These are phyloP conservation scores for Subanguina moxae DNA, from an alignment of 1,140 invertebrate genomes.

Conservation along the genomic window DNA sequence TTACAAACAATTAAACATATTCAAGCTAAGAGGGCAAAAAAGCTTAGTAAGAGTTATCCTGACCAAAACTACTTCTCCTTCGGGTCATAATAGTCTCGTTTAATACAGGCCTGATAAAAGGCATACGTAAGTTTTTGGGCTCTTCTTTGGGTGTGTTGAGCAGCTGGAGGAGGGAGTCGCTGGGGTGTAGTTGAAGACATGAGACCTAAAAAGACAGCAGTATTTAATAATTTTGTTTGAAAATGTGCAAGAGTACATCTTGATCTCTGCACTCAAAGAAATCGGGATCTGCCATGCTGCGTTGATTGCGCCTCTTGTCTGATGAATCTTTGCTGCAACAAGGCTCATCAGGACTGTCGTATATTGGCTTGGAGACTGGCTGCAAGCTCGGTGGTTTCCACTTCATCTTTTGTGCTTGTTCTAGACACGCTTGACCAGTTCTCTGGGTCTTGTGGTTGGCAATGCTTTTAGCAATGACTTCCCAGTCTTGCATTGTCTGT, in stretches of 20 bases:
- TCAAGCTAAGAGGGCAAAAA: too few species aligned
- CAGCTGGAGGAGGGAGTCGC: background rate
- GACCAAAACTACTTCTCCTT: background rate
- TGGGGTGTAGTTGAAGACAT: background rate
- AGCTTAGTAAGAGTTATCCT: too few species aligned
- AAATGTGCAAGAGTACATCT: background rate
- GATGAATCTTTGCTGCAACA: background rate
- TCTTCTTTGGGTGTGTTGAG: background rate
- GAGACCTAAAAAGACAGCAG: background rate
- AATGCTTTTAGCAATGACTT: background rate
- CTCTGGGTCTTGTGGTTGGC: background rate
- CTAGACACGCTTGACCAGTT: background rate
- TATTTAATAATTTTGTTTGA: background rate
- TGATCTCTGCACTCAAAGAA: background rate
- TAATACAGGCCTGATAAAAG: background rate
- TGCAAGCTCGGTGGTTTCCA: background rate
- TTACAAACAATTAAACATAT: too few species aligned
- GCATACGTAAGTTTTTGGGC: background rate
- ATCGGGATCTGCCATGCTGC: background rate
- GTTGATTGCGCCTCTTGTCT: background rate
- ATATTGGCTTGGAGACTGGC: background rate
- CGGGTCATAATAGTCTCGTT: background rate
- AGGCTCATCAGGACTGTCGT: background rate
- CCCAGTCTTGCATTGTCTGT: conserved; percentile 1
- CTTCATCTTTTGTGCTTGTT: background rate